Evolutionary conservation across 2,113 vertebrate genomes (phyloP), one percentile per base, ranked within the genome.

Genomic region (Leptobrachium leishanense): DNA sequence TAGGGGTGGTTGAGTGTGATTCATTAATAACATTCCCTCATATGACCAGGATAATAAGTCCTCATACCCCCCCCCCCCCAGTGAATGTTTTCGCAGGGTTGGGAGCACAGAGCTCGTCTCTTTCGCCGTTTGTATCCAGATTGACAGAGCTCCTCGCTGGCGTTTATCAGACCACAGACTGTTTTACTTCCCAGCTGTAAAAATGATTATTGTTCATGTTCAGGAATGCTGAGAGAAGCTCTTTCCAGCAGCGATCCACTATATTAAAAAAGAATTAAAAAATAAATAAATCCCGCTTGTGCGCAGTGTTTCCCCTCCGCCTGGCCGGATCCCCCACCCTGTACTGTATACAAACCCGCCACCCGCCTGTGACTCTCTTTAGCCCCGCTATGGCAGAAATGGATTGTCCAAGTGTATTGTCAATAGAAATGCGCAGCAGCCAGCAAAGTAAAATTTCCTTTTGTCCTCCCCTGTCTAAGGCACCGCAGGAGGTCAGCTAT

Each of bases 401-500:
- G n/a, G 10, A 68, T 7, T 50, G 43, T 50, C n/a, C 2, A 5
- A 2, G 11, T 42, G 1, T 68, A 43, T 68, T 68, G 42, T 68
- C 66, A 43, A 43, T 43, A 43, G 41, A 43, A 7, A 31, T 6
- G 62, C 62, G 3, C 5, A 43, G 41, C 40, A 10, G 62, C 62
- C 15, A 4, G 9, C n/a, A 64, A 64, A 20, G 62, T 64, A 31
- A 5, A 42, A 62, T 5, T 39, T 63, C 2, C 43, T 40, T 54
- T 66, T 76, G 63, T 67, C 40, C 42, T 31, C 15, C 59, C 10
- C 0, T 8, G 46, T 76, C 46, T 43, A 42, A 13, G 55, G 41
- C 67, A 7, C 67, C 6, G 55, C 76, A 77, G 76, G 76, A 11
- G 68, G 76, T 63, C 67, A 2, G 10, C 41, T 46, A 71, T 50